Evolutionary conservation across 2,797 vertebrate genomes (phyloP).

Genomic region (Apodemus agrarius): DNA sequence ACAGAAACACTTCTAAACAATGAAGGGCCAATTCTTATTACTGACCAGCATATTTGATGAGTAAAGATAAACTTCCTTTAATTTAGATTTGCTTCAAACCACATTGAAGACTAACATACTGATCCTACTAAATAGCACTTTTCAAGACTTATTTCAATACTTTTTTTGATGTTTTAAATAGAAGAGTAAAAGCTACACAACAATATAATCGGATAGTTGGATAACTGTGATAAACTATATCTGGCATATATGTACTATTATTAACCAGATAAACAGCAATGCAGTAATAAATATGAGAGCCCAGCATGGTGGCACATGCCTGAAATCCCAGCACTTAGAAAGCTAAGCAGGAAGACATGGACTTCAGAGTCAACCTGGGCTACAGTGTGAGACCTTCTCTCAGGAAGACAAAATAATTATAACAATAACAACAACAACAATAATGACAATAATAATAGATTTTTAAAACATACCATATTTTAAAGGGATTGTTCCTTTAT

Average conservation of each 20-base stretch:
- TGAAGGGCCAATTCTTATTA: neutral
- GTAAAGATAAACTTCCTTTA: constrained; percentile 27
- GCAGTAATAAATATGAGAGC: neutral
- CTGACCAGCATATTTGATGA: neutral
- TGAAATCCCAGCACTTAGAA: neutral
- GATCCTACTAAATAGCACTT: neutral
- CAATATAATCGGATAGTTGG: neutral
- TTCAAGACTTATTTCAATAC: neutral
- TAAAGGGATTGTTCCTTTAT: neutral
- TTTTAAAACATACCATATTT: neutral
- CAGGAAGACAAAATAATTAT: neutral
- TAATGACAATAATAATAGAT: neutral
- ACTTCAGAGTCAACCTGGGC: neutral
- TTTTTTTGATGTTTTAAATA: neutral
- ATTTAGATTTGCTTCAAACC: constrained; percentile 9
- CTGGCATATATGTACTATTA: neutral
- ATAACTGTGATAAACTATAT: neutral
- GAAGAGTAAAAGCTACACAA: neutral
- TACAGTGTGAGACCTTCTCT: neutral
- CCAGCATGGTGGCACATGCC: neutral
- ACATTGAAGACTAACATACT: neutral
- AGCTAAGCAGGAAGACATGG: neutral
- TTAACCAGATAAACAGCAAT: neutral
- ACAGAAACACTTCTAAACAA: neutral
- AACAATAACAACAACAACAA: neutral